Conservation (phyloP, 2,113 vertebrate genomes). For the Gadus macrocephalus region DNA sequence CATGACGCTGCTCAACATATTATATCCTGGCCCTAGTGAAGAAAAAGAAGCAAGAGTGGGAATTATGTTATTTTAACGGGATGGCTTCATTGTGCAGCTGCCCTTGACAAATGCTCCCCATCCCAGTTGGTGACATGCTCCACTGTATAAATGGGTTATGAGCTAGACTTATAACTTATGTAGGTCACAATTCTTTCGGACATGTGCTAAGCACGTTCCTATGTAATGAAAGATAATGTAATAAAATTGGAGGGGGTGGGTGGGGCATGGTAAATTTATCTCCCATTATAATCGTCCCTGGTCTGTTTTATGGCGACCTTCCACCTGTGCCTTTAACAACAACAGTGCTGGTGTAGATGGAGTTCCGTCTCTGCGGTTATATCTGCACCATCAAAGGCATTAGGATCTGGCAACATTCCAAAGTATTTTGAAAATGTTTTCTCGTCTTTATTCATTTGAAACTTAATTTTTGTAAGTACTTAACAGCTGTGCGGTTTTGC, state of each 20-base stretch:
- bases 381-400: not conserved
- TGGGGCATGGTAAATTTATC: conserved; percentile 22
- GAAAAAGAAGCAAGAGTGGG: conserved; percentile 1
- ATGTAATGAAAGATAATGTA: conserved; percentile 55
- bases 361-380: not conserved
- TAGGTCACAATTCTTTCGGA: conserved; percentile 53
- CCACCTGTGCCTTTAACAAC: conserved; percentile 28
- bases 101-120: conserved; percentile 63
- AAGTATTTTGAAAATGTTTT: not conserved
- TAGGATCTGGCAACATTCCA: not conserved
- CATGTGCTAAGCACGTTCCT: conserved; percentile 58
- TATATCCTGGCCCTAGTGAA: conserved; percentile 13
- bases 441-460: not conserved
- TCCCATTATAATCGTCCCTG: too few species aligned
- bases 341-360: not conserved
- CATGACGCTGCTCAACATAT: conserved; percentile 57
- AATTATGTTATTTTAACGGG: conserved; percentile 54
- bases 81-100: conserved; percentile 46
- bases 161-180: conserved; percentile 52
- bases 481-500: not conserved
- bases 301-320: conserved; percentile 47
- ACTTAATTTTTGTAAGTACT: not conserved
- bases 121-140: conserved; percentile 51
- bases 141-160: conserved; percentile 57
- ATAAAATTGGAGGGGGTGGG: conserved; percentile 48